phyloP scores from a whole-genome alignment of 2,113 vertebrate genomes.

The Oryzias melastigma region DNA sequence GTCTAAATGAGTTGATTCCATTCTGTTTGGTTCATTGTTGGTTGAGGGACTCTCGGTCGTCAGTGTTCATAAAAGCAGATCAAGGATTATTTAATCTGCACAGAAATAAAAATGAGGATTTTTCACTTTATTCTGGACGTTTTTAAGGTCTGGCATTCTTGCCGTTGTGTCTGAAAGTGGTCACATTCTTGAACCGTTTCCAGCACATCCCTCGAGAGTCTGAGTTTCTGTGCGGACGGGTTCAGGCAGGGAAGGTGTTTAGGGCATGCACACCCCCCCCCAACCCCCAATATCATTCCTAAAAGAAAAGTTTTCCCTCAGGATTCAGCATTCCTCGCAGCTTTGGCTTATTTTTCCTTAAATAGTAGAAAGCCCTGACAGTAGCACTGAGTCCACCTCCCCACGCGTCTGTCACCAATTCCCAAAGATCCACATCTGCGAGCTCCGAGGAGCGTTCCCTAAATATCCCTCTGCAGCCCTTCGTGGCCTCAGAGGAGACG shows the following conservation, averaged over 20 bases:
- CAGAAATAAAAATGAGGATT: no score
- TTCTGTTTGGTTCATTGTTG: no score
- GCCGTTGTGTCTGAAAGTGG: no score
- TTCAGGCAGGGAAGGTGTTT: slow-evolving; percentile 9
- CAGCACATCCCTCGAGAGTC: not conserved
- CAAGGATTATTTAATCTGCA: no score
- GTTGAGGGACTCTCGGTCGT: no score
- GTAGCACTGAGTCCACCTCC: not conserved
- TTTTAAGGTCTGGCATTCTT: no score
- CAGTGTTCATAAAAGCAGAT: no score
- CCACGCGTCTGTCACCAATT: slow-evolving; percentile 15
- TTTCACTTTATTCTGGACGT: no score
- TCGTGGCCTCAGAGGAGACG: slow-evolving; percentile 9
- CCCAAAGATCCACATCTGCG: slow-evolving; percentile 33
- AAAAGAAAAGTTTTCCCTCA: slow-evolving; percentile 21
- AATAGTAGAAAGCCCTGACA: slow-evolving; percentile 25
- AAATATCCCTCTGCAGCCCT: not conserved
- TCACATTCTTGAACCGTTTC: no score
- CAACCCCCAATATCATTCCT: not conserved
- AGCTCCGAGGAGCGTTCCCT: not conserved
- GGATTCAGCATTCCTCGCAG: slow-evolving; percentile 44
- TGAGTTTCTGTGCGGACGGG: slow-evolving; percentile 43
- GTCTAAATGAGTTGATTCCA: no score
- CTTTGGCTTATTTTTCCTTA: slow-evolving; percentile 31
- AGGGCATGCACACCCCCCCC: slow-evolving; percentile 17